Evolutionary conservation across 2,113 vertebrate genomes (phyloP).

Genomic region (Toxotes jaculatrix): DNA sequence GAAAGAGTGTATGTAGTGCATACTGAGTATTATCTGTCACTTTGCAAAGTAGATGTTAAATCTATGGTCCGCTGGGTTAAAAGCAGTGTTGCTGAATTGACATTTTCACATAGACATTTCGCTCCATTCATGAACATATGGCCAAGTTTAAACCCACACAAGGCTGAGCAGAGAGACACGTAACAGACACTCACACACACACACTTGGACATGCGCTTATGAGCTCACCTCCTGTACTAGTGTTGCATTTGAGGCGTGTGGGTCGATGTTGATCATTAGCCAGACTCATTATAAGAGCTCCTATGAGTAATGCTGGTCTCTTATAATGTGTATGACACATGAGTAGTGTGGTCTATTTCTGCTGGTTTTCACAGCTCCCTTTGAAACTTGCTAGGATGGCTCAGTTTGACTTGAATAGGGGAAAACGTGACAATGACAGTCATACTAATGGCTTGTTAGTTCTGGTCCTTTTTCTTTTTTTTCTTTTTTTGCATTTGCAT

Average conservation of each 20-base stretch:
- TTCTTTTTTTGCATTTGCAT: neutral
- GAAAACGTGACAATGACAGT: neutral
- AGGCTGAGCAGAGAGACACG: neutral
- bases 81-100: neutral
- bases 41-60: too few species aligned
- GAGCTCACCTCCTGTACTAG: neutral
- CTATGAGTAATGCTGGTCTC: slow-evolving; percentile 51
- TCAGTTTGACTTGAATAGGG: slow-evolving; percentile 4
- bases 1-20: too few species aligned
- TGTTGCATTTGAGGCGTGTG: neutral
- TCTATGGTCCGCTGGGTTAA: neutral
- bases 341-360: slow-evolving; percentile 35
- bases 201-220: neutral
- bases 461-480: neutral
- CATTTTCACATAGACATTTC: neutral
- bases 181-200: neutral
- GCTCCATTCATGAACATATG: neutral
- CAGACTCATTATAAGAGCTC: slow-evolving; percentile 34
- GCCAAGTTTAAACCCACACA: neutral
- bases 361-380: slow-evolving; percentile 25
- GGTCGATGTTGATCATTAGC: slow-evolving; percentile 38
- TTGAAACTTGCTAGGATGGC: neutral
- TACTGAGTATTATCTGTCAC: too few species aligned
- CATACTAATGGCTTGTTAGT: neutral
- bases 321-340: slow-evolving; percentile 24